Evolutionary conservation across 2,888 invertebrate species (phyloP).

Genomic region (Phortica okadai): DNA sequence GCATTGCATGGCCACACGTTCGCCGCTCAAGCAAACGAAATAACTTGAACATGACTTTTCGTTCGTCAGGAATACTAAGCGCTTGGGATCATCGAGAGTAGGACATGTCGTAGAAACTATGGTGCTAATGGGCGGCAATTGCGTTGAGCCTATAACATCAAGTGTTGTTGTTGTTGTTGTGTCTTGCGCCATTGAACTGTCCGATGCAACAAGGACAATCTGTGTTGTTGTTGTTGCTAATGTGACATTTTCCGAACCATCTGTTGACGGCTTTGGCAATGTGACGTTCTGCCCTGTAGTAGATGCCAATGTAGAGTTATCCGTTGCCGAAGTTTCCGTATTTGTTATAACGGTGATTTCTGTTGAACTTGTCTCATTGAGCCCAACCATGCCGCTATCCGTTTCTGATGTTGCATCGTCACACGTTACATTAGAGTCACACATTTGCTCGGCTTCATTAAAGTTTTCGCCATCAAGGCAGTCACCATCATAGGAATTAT

Average conservation of each 20-base stretch:
- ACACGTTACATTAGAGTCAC: constrained; percentile 52
- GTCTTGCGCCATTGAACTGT: background rate
- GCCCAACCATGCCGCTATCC: too few species aligned
- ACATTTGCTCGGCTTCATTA: constrained; percentile 52
- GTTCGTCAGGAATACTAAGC: constrained; percentile 62
- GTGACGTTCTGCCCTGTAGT: too few species aligned
- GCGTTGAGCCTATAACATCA: background rate
- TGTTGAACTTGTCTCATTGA: too few species aligned
- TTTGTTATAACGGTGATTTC: too few species aligned
- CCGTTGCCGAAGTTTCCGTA: too few species aligned
- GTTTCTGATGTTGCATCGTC: too few species aligned
- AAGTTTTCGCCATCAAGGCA: constrained; percentile 63
- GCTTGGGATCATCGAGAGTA: constrained; percentile 53
- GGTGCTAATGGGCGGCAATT: background rate
- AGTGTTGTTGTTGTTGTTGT: constrained; percentile 25
- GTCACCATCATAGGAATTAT: constrained; percentile 67
- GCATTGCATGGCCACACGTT: constrained; percentile 64
- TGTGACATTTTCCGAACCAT: constrained; percentile 23
- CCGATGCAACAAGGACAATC: background rate
- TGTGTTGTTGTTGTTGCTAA: constrained; percentile 29
- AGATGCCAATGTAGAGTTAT: too few species aligned
- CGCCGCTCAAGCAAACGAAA: constrained; percentile 68
- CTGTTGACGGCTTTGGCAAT: background rate
- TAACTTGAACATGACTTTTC: constrained; percentile 68
- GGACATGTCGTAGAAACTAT: constrained; percentile 59